Base-by-base conservation (phyloP, 1,140 invertebrate species). In the Drosophila biarmipes region DNA sequence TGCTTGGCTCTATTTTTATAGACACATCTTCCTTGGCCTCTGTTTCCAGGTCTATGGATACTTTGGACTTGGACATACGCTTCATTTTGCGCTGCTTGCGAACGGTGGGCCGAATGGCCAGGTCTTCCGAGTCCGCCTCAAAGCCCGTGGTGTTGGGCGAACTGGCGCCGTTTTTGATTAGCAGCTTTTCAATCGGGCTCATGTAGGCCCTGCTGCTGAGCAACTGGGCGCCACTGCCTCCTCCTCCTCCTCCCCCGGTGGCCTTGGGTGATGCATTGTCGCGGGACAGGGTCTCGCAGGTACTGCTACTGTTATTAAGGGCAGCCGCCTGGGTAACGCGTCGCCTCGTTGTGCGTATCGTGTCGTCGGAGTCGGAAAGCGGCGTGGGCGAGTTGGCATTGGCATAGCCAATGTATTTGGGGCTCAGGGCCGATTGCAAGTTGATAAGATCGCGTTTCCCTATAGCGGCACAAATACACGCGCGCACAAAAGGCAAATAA, bases 381-480 rank as follows among this genome's bases (percentile, higher is more conserved):
- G 81, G 62, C 17, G 56, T 59, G 21, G 78, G 73, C 14, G 73
- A 78, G 15, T 86, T 85, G 43, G 80, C 81, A 21, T 86, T 86
- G 17, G 51, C 53, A 54, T 59, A 87, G n/a, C 85, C 84, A 54
- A 90, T 90, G 45, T 90, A 90, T 48, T 90, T 90, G 2, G 87
- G 81, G 24, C 74, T 90, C 12, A 90, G 49, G 10, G 73, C 67
- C 11, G 86, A 90, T 43, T 90, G 81, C 37, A 90, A 73, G 52
- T 90, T 90, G 10, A 89, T 80, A 31, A 89, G 73, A 56, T 89
- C 84, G 12, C 84, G 84, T 48, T 73, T 89, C 11, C 75, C 82
- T 87, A 40, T 1, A 54, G 51, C 10, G 3, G 11, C 40, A 38
- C 24, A 31, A 17, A 59, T 8, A 55, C 11, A 27, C 17, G 57